Evolutionary conservation across 2,888 invertebrate species (phyloP), one percentile per base, ranked within the genome.

Genomic region (Syrista parreyssii): DNA sequence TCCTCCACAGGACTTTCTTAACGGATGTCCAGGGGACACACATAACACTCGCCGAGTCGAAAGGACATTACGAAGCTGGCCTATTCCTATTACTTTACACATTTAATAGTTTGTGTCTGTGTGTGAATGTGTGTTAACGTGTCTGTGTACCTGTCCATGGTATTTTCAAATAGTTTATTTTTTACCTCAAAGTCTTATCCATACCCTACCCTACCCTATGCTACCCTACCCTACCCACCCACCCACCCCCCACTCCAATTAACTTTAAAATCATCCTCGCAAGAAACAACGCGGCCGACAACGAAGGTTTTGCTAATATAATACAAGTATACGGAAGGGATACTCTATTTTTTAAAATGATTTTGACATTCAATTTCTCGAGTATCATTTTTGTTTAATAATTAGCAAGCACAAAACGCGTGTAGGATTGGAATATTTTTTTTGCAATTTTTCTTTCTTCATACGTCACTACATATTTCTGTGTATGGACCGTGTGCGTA

Each of bases 371-470:
- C 55, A 55, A 55, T 55, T 55, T 55, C 55, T 55, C 23, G 55
- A 55, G 55, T 55, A 55, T 55, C 55, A 23, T 55, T 85, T 86
- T 88, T 86, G 84, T 69, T 84, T 83, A 84, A 78, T 87, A 88
- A 86, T 87, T 88, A 88, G 88, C 88, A 89, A 89, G 89, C 88
- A 89, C 89, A 88, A 89, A 87, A 55, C 55, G 55, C 88, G 88
- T 88, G 84, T 85, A 82, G 84, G 85, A 86, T 84, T 86, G 85
- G 86, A 86, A 85, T 84, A 34, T 73, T 33, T 34, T 32, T 40
- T 77, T 34, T 2, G 12, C 11, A 15, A 11, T 68, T 68, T 75
- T 55, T 31, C 71, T 69, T 69, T 75, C 34, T 34, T 68, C 55
- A 55, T 78, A 68, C 31, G n/a, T 78, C 74, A 55, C 68, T 71